Evolutionary conservation across 2,113 vertebrate genomes (phyloP).

Genomic region (Hyla sarda): DNA sequence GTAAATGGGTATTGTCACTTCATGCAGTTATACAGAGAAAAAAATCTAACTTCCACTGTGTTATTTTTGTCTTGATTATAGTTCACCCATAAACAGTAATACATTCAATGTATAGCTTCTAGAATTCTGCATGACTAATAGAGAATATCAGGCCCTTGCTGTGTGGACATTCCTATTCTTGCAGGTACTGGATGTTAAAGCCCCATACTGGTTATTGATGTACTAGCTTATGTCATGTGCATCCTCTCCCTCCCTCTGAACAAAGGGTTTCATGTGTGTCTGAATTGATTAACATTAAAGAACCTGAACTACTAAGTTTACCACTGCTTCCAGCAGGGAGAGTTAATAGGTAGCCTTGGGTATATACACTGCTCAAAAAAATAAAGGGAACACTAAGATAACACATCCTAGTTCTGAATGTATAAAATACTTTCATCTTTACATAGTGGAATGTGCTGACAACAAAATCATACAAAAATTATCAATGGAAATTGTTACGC

Average conservation of each 20-base stretch:
- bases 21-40: too few species aligned
- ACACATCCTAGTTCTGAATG: too few species aligned
- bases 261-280: neutral
- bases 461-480: too few species aligned
- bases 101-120: neutral
- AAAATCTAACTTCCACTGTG: too few species aligned
- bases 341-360: neutral
- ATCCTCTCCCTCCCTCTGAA: neutral
- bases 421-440: too few species aligned
- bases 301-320: neutral
- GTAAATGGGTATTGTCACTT: too few species aligned
- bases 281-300: neutral
- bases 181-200: neutral
- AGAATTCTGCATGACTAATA: neutral
- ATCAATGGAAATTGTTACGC: too few species aligned
- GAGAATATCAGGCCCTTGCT: neutral
- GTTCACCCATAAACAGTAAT: neutral
- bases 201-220: conserved; percentile 7
- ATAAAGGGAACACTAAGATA: too few species aligned
- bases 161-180: neutral
- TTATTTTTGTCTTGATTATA: too few species aligned
- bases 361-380: too few species aligned
- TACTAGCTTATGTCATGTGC: neutral
- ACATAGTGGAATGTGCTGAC: too few species aligned
- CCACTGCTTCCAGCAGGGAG: neutral